Percentiles rank a stretch among this genome's conserved stretches.
Evolutionary conservation across 2,113 vertebrate genomes (phyloP).

Genomic region (Campylorhamphus procurvoides): DNA sequence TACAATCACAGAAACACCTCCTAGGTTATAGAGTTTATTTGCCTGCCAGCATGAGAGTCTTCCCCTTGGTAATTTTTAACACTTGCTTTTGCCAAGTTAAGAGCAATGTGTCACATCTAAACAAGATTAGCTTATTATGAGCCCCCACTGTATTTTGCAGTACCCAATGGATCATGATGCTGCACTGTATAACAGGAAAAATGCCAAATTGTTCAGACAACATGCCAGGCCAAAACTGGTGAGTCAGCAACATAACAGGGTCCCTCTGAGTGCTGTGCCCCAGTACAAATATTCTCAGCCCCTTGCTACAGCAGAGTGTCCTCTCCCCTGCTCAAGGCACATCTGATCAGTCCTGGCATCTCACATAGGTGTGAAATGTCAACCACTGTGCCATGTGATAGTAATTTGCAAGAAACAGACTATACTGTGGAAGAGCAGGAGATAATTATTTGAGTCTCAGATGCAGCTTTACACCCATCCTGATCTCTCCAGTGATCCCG

Average conservation of each 20-base stretch:
- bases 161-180: neutral
- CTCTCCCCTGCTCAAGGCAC: neutral
- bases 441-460: neutral
- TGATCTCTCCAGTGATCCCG: neutral
- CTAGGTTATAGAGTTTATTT: neutral
- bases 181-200: neutral
- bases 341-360: neutral
- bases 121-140: neutral
- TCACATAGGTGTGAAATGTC: neutral
- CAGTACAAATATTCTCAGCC: neutral
- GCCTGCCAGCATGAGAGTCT: neutral
- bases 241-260: neutral
- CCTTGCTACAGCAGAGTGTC: neutral
- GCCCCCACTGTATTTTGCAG: neutral
- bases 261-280: neutral
- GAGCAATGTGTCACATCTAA: neutral
- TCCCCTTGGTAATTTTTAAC: neutral
- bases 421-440: neutral
- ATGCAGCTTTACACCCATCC: neutral
- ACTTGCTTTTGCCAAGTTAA: neutral
- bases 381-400: fast-evolving
- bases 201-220: neutral
- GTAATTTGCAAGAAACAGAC: neutral
- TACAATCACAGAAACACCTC: slow-evolving; percentile 9
- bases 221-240: neutral